phyloP scores from a whole-genome alignment of 2,797 vertebrate genomes.

The Ataeniobius toweri region DNA sequence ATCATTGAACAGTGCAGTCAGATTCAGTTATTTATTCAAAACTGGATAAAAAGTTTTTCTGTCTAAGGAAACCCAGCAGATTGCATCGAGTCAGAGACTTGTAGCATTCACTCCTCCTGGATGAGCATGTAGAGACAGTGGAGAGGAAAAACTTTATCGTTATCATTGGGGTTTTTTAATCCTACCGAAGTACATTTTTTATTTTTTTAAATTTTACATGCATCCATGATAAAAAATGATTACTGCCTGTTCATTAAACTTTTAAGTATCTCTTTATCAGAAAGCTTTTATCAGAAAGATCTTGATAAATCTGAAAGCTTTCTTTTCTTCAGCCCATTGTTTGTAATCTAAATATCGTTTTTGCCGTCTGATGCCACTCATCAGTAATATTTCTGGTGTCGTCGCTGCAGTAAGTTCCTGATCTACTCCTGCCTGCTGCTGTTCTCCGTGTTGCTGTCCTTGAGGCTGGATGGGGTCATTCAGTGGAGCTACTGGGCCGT shows the following conservation, averaged over 20 bases:
- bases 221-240: too few species aligned
- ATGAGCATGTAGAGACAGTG: too few species aligned
- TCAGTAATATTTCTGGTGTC: too few species aligned
- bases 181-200: neutral
- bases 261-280: too few species aligned
- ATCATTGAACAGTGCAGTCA: too few species aligned
- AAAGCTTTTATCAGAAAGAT: neutral
- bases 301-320: neutral
- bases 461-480: slow-evolving; percentile 93
- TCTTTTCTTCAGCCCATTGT: neutral
- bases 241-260: too few species aligned
- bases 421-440: slow-evolving; percentile 97
- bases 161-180: neutral
- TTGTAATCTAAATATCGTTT: neutral
- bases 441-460: slow-evolving; percentile 93
- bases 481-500: slow-evolving; percentile 99
- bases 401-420: slow-evolving; percentile 90
- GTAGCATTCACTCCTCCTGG: too few species aligned
- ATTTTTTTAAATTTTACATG: neutral
- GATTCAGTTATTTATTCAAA: too few species aligned
- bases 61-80: too few species aligned
- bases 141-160: neutral
- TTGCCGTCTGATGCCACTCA: neutral
- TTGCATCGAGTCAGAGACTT: too few species aligned
- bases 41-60: too few species aligned